Evolutionary conservation across 2,888 invertebrate species (phyloP), one percentile per base, ranked within the genome.

Genomic region (Temnothorax ravouxi): DNA sequence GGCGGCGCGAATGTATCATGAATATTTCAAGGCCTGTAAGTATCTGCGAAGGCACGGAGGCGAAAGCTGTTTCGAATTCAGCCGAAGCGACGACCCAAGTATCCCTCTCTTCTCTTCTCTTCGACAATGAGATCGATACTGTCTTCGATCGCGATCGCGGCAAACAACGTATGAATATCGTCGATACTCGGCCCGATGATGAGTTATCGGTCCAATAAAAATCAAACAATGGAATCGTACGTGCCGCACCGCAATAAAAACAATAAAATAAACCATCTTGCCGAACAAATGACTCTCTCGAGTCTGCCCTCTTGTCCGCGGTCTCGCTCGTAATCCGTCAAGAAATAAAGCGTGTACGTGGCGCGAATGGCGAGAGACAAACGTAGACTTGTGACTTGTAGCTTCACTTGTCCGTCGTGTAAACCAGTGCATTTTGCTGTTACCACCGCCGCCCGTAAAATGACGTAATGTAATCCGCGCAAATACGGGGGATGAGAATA

Each of bases 21-120:
- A 93, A 93, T 93, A 93, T 93, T 93, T 93, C 89, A 93, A 85
- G 54, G 72, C 59, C 67, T 72, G 86, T 91, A 92, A 92, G 93
- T 92, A 88, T 92, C 90, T 86, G 81, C 81, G 52, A 9, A 21
- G 3, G 52, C 86, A 29, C 85, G 80, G 72, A 86, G 87, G 85
- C 69, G 52, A 69, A 85, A 84, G 84, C 76, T 87, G 86, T 86
- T 92, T 90, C 88, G 89, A 90, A 87, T 91, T 91, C 91, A 91
- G 90, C 47, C 90, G 86, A 87, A 77, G 71, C 79, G 66, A 69
- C 80, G 44, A 38, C 18, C 18, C 47, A 18, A 80, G 67, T 61
- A 13, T 76, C 67, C 54, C 44, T 66, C 34, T 34, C 18, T 11
- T 50, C 15, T 47, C 25, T 15, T 47, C 15, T 56, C 56, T 41